Evolutionary conservation across 2,797 vertebrate species (phyloP).

Genomic region (Myotis daubentonii): DNA sequence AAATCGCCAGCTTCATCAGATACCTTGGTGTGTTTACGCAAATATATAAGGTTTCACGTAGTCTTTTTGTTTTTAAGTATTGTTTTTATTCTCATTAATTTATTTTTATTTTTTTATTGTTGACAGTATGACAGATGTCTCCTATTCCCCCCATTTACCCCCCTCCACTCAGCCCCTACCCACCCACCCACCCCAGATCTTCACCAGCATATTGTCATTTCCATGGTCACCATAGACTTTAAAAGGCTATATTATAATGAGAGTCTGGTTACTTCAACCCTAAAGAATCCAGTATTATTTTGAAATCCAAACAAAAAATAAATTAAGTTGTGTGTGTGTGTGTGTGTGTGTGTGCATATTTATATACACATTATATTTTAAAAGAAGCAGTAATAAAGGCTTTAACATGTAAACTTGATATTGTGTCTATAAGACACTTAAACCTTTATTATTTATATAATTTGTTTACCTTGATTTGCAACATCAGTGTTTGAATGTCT

Average conservation of each 20-base stretch:
- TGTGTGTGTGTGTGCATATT: not conserved
- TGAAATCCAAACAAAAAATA: slow-evolving; percentile 23
- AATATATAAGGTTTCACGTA: not conserved
- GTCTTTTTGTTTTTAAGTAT: no score
- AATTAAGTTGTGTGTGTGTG: not conserved
- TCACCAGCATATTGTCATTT: no score
- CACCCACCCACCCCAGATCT: no score
- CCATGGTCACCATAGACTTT: not conserved
- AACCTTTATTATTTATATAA: not conserved
- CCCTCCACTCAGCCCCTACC: no score
- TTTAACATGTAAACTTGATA: slow-evolving; percentile 44
- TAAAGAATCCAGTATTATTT: slow-evolving; percentile 27
- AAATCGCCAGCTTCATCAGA: not conserved
- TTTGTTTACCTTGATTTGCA: slow-evolving; percentile 44
- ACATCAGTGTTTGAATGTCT: not conserved
- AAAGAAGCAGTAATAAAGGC: not conserved
- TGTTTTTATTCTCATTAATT: no score
- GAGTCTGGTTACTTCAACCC: not conserved
- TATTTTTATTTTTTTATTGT: no score
- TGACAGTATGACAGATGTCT: no score
- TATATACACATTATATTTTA: not conserved
- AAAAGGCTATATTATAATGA: slow-evolving; percentile 5
- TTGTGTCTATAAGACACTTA: not conserved
- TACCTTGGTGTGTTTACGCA: not conserved
- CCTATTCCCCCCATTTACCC: no score